Conservation (phyloP, 1,140 invertebrate species). For the Alviniconcha marisindica region DNA sequence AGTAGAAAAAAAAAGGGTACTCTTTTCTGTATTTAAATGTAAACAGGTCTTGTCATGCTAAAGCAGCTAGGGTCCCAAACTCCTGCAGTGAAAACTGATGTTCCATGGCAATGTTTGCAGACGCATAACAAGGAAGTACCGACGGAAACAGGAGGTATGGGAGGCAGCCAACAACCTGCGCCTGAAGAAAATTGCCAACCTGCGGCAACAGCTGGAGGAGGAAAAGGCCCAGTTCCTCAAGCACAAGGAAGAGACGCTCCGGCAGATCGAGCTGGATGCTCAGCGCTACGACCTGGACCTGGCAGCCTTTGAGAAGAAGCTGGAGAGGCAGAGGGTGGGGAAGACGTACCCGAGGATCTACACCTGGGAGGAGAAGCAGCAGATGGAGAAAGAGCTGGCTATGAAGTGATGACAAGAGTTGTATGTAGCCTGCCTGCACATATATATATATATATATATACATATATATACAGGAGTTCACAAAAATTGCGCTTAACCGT, state of each 20-base stretch:
- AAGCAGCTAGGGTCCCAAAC: no score
- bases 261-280: conserved; percentile 85
- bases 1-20: no score
- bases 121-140: conserved; percentile 61
- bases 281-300: conserved; percentile 80
- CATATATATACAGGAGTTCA: no score
- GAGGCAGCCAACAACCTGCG: conserved; percentile 83
- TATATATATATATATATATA: no score
- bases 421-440: no score
- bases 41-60: no score
- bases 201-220: conserved; percentile 80
- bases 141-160: conserved; percentile 80
- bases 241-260: conserved; percentile 80
- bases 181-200: conserved; percentile 81
- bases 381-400: neutral
- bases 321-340: conserved; percentile 27
- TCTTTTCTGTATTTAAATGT: no score
- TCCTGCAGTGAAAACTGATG: no score
- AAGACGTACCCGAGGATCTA: conserved; percentile 27
- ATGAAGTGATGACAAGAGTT: neutral
- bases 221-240: conserved; percentile 83
- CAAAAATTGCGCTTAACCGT: no score
- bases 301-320: conserved; percentile 40
- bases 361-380: conserved; percentile 12
- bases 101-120: conserved; percentile 6